These are phyloP conservation scores for Lagopus leucura DNA, from an alignment of 2,113 vertebrate species.

Conservation along the genomic window DNA sequence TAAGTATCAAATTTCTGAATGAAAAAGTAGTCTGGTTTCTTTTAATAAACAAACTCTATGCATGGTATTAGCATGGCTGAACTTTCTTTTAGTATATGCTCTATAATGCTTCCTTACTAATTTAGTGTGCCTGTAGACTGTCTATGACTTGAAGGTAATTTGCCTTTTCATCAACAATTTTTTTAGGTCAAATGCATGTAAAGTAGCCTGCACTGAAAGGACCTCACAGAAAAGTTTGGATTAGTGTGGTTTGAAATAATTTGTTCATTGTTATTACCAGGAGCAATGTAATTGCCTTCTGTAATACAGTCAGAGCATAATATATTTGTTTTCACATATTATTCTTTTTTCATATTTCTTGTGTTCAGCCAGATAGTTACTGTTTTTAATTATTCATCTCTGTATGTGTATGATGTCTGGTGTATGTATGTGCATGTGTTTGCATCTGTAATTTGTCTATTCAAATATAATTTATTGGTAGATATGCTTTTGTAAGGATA, in stretches of 20 bases:
- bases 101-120: neutral
- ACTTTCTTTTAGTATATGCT: neutral
- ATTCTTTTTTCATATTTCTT: neutral
- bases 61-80: neutral
- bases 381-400: neutral
- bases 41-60: neutral
- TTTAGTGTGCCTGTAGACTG: neutral
- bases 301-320: neutral
- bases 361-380: neutral
- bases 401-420: neutral
- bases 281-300: neutral
- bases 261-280: neutral
- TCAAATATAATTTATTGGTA: neutral
- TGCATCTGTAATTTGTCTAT: neutral
- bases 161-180: neutral
- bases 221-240: neutral
- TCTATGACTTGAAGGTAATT: neutral
- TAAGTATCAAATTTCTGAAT: neutral
- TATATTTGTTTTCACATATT: neutral
- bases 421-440: neutral
- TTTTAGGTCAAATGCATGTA: neutral
- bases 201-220: neutral
- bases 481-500: neutral
- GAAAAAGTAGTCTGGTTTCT: neutral
- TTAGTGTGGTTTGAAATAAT: neutral